These are phyloP conservation scores for Sinonovacula constricta DNA, from an alignment of 1,140 invertebrate genomes.

Conservation along the genomic window DNA sequence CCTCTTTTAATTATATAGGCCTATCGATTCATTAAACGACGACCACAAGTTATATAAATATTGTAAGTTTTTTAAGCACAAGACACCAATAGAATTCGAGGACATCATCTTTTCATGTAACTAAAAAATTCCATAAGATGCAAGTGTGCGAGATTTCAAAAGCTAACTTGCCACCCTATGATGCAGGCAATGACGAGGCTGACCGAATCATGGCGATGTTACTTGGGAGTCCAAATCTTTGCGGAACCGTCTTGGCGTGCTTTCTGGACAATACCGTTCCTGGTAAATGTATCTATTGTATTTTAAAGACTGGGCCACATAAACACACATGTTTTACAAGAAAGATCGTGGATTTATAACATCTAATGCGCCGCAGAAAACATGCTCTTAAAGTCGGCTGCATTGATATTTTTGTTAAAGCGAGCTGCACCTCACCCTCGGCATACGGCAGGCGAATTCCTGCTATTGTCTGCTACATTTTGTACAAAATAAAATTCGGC, in stretches of 20 bases:
- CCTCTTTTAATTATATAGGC: too few species aligned
- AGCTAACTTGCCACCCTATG: too few species aligned
- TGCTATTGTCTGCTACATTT: not conserved
- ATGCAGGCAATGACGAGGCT: constrained; percentile 53
- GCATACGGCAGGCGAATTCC: too few species aligned
- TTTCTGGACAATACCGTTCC: constrained; percentile 78
- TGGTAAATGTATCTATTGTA: constrained; percentile 55
- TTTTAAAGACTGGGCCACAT: not conserved
- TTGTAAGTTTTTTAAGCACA: too few species aligned
- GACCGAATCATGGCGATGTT: constrained; percentile 57
- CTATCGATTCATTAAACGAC: too few species aligned
- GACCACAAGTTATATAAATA: too few species aligned
- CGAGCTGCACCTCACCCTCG: not conserved
- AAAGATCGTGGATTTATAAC: not conserved
- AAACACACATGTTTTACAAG: not conserved
- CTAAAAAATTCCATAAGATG: too few species aligned
- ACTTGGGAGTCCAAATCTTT: constrained; percentile 74
- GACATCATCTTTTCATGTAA: too few species aligned
- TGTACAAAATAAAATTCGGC: too few species aligned
- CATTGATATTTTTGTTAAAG: not conserved
- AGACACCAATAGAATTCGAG: too few species aligned
- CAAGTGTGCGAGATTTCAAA: too few species aligned
- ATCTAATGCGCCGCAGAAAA: not conserved
- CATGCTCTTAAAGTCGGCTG: not conserved
- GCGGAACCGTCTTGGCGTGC: constrained; percentile 76